Evolutionary conservation across 2,888 invertebrate genomes (phyloP).

Genomic region (Sylvicola fuscatus): DNA sequence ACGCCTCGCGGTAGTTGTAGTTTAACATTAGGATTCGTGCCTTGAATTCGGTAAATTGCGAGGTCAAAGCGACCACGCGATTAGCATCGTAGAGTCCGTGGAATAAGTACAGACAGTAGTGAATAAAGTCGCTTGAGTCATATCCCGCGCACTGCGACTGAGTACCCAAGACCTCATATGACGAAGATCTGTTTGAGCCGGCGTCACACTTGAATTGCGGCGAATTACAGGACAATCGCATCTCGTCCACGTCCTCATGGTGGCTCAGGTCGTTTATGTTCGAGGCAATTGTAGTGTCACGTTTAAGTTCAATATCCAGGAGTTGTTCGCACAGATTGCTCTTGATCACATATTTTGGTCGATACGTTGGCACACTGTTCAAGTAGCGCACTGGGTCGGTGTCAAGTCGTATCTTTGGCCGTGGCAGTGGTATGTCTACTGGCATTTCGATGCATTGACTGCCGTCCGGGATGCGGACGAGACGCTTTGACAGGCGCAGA

Average conservation of each 20-base stretch:
- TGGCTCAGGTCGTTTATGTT: constrained; percentile 3
- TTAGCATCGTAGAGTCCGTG: constrained; percentile 24
- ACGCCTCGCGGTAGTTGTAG: constrained; percentile 24
- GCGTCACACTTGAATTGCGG: neutral
- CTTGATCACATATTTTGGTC: constrained; percentile 18
- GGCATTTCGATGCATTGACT: constrained; percentile 23
- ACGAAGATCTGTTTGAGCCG: too few relatives aligned
- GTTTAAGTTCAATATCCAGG: neutral
- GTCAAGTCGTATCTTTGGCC: constrained; percentile 20
- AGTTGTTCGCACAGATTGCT: constrained; percentile 13
- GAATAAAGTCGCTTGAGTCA: constrained; percentile 18
- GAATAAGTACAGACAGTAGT: constrained; percentile 25
- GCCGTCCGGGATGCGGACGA: constrained; percentile 22
- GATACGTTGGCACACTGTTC: constrained; percentile 22
- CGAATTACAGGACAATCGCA: neutral
- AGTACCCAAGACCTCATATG: too few relatives aligned
- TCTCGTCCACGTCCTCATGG: neutral
- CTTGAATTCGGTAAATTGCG: constrained; percentile 10
- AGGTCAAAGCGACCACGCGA: constrained; percentile 3
- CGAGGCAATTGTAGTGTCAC: constrained; percentile 3
- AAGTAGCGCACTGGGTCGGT: constrained; percentile 22
- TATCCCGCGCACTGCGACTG: neutral
- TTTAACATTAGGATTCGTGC: constrained; percentile 25
- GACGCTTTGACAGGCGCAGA: constrained; percentile 21
- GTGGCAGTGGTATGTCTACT: constrained; percentile 20